Base-by-base conservation (phyloP, 2,797 vertebrate genomes). In the Cryptoprocta ferox region DNA sequence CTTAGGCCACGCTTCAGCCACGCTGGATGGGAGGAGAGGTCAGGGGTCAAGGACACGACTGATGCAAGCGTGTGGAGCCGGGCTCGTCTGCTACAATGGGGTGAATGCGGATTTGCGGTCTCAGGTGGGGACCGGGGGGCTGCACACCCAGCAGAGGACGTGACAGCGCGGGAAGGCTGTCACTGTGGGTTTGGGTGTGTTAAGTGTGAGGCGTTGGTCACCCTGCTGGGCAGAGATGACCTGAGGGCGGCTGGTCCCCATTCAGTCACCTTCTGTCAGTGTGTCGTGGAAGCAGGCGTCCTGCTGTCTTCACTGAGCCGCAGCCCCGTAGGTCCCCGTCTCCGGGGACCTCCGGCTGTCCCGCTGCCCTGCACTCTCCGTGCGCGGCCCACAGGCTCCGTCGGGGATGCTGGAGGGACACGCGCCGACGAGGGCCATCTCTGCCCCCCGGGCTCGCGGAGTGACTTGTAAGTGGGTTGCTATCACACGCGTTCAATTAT, bases 1-100 rank as follows among this genome's bases (percentile, higher is more conserved):
- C 37, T 10, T 24, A 0, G 35, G 35, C 0, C 0, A 0, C 0
- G 37, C 37, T 10, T 24, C 1, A 28, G 35, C 0, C 0, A 0
- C 0, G 1, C 4, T 8, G 78, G 12, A 1, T 5, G 8, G 39
- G 24, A 37, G 30, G n/a, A 4, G 63, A 3, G 42, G 42, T 42
- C 70, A 2, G 28, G 39, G 42, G 0, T 28, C 6, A 24, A 6
- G 85, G 21, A 3, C 26, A 3, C 2, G 35, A 5, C 1, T 0
- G 0, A 61, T 10, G 19, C 56, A 0, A 7, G 65, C 5, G 12
- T 6, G 1, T 14, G 30, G n/a, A 6, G 48, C 21, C 2, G 12
- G 3, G 19, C 2, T 1, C 3, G 4, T 0, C 16, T 3, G 0
- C 16, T 5, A 12, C 4, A 2, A 5, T 0, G 19, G 26, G 42